These are phyloP conservation scores for Syngnathoides biaculeatus DNA, from an alignment of 2,113 vertebrate species.

Conservation along the genomic window DNA sequence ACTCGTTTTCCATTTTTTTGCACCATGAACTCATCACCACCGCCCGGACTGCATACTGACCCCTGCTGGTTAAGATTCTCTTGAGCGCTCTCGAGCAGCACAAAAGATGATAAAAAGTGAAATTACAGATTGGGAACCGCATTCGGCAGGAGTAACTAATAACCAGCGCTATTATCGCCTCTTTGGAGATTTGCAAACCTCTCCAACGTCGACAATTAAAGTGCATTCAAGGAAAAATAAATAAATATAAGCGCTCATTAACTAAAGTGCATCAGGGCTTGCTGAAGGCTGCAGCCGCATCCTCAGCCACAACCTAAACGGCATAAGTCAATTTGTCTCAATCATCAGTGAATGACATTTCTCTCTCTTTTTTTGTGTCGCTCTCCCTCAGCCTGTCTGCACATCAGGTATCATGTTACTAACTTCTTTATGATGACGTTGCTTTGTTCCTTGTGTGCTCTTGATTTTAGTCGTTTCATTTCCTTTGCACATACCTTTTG, in stretches of 20 bases:
- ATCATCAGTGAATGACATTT: slow-evolving; percentile 24
- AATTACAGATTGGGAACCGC: background rate
- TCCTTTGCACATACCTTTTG: background rate
- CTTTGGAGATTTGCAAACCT: slow-evolving; percentile 8
- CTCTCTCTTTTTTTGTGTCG: slow-evolving; percentile 33
- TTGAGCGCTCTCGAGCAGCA: slow-evolving; percentile 3
- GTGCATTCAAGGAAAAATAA: slow-evolving; percentile 10
- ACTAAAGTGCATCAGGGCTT: slow-evolving; percentile 12
- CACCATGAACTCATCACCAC: background rate
- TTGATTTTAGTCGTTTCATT: slow-evolving; percentile 6
- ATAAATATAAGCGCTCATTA: background rate
- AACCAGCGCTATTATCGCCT: background rate
- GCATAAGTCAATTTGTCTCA: background rate
- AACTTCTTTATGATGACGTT: slow-evolving; percentile 18
- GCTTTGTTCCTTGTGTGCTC: slow-evolving; percentile 34
- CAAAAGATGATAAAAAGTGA: background rate
- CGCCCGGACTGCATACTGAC: slow-evolving; percentile 12
- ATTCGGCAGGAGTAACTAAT: background rate
- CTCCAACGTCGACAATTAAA: background rate
- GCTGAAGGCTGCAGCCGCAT: background rate
- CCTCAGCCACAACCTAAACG: background rate
- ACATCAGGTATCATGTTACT: slow-evolving; percentile 61
- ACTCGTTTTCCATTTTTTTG: background rate
- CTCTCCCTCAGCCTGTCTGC: slow-evolving; percentile 40
- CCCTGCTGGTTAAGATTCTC: slow-evolving; percentile 42